Evolutionary conservation across 1,140 invertebrate species (phyloP).

Genomic region (Heliconius nattereri): DNA sequence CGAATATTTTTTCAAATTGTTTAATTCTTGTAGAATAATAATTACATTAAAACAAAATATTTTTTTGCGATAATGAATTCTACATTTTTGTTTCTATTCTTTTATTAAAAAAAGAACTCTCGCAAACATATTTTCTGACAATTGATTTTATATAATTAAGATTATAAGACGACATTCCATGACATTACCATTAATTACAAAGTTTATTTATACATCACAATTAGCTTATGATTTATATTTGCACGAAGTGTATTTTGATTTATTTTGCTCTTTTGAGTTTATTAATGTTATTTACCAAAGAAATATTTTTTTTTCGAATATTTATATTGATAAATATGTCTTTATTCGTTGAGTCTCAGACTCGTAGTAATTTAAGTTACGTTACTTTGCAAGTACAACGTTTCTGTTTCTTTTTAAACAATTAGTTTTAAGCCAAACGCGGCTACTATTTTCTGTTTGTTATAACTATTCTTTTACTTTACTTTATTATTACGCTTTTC

Average conservation of each 20-base stretch:
- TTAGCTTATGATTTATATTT: constrained; percentile 1
- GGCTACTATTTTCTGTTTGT: background rate
- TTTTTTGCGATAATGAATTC: background rate
- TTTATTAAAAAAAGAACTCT: background rate
- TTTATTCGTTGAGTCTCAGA: background rate
- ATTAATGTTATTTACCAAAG: constrained; percentile 19
- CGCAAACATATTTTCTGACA: constrained; percentile 5
- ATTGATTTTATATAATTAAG: constrained; percentile 2
- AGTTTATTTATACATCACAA: constrained; percentile 16
- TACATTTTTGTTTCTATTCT: background rate
- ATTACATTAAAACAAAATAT: background rate
- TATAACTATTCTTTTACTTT: background rate
- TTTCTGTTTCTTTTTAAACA: background rate
- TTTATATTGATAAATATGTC: background rate
- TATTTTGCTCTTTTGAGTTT: constrained; percentile 19
- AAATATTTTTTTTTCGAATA: background rate
- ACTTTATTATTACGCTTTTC: background rate
- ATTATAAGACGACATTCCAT: constrained; percentile 4
- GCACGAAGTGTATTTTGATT: constrained; percentile 16
- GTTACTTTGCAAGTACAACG: background rate
- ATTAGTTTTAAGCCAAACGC: background rate
- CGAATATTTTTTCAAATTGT: background rate
- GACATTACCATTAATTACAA: constrained; percentile 21
- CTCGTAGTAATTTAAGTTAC: background rate
- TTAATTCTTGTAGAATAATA: background rate